A percentile compares a stretch with the other conserved stretches of the same genome.
These are phyloP conservation scores for Goniozus legneri DNA, from an alignment of 1,140 invertebrate genomes.

Conservation along the genomic window DNA sequence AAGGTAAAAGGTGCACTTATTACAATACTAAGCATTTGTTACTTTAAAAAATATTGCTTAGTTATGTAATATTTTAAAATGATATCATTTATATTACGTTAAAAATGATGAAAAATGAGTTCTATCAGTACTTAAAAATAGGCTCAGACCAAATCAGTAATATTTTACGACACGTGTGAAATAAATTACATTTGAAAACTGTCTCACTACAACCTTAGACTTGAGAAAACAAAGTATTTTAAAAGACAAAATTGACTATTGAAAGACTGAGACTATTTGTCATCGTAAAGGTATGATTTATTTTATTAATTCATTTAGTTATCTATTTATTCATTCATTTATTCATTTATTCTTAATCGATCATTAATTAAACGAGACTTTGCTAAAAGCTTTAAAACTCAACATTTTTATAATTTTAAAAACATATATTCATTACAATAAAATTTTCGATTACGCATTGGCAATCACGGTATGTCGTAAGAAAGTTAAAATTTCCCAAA, in stretches of 20 bases:
- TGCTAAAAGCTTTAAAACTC: no score
- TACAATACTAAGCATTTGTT: slow-evolving; percentile 18
- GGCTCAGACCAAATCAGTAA: slow-evolving; percentile 8
- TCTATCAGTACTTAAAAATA: no score
- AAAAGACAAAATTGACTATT: not conserved
- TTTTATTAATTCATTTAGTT: not conserved
- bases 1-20: slow-evolving; percentile 36
- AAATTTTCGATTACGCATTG: slow-evolving; percentile 45
- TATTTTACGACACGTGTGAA: slow-evolving; percentile 6
- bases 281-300: not conserved
- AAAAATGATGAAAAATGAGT: no score
- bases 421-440: slow-evolving; percentile 15
- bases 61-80: slow-evolving; percentile 7
- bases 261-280: not conserved
- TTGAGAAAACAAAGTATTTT: not conserved
- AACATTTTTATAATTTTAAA: slow-evolving; percentile 3
- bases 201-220: slow-evolving; percentile 41
- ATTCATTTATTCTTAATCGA: no score
- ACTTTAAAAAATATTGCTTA: not conserved
- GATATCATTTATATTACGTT: slow-evolving; percentile 7
- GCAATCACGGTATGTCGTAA: slow-evolving; percentile 48
- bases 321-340: no score
- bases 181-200: slow-evolving; percentile 28
- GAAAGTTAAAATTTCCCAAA: slow-evolving; percentile 47
- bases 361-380: no score